Conservation (phyloP, 2,888 invertebrate genomes). For the Tricholauxania praeusta region DNA sequence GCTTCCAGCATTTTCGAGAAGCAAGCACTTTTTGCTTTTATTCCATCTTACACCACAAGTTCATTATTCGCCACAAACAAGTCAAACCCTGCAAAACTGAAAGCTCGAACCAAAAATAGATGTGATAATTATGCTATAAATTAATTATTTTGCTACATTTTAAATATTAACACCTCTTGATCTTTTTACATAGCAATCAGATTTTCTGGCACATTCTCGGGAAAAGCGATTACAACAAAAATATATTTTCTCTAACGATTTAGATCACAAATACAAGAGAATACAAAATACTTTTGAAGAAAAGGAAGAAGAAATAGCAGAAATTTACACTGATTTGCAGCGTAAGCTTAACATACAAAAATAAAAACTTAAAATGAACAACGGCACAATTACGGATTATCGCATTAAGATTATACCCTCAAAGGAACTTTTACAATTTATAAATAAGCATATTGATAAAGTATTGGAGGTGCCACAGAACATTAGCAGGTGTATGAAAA, state of each 20-base stretch:
- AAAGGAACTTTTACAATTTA: conserved; percentile 71
- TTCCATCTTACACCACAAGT: too few species aligned
- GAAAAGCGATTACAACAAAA: conserved; percentile 74
- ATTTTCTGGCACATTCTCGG: conserved; percentile 57
- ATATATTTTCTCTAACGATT: conserved; percentile 82
- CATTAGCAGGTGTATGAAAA: conserved; percentile 61
- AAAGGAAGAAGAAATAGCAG: conserved; percentile 81
- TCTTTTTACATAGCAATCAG: conserved; percentile 46
- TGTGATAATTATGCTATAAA: too few species aligned
- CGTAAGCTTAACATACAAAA: conserved; percentile 75
- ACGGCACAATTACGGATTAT: conserved; percentile 74
- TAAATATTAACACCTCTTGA: neutral
- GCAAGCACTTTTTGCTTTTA: too few species aligned
- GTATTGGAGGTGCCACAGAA: conserved; percentile 70
- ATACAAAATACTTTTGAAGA: conserved; percentile 83
- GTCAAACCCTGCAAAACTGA: too few species aligned
- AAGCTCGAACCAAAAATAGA: too few species aligned
- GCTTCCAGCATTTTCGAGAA: too few species aligned
- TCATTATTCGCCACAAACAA: too few species aligned
- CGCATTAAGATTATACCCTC: conserved; percentile 76
- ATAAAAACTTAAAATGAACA: conserved; percentile 58
- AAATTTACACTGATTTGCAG: conserved; percentile 81
- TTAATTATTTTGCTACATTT: neutral
- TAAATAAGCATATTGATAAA: conserved; percentile 69
- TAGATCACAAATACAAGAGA: conserved; percentile 80